Percentiles rank a stretch among this genome's conserved stretches.
Evolutionary conservation across 2,888 invertebrate species (phyloP).

Genomic region (Pseudolycoriella hygida): DNA sequence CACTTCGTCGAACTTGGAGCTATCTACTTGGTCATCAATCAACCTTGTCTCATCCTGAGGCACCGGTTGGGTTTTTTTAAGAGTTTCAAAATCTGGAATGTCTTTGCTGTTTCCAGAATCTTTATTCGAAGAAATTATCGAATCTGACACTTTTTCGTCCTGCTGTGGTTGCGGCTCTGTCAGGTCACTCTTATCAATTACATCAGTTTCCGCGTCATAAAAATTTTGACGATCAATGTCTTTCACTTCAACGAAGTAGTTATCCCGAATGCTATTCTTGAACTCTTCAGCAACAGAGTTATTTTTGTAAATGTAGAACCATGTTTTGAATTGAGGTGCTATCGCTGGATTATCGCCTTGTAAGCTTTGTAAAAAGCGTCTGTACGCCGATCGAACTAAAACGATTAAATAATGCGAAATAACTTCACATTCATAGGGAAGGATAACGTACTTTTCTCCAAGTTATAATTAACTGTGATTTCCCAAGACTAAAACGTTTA

Average conservation of each 20-base stretch:
- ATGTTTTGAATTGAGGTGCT: conserved; percentile 43
- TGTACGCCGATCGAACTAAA: conserved; percentile 7
- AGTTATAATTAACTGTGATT: no score
- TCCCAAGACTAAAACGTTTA: no score
- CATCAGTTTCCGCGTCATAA: background rate
- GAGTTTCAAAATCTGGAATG: conserved; percentile 25
- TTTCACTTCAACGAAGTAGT: conserved; percentile 43
- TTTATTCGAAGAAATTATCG: no score
- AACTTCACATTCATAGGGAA: no score
- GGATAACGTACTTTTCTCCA: background rate
- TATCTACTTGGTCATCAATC: conserved; percentile 16
- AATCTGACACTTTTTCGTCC: background rate
- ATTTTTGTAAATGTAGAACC: conserved; percentile 48
- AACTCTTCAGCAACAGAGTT: conserved; percentile 41
- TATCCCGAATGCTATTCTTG: conserved; percentile 36
- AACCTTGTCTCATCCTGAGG: background rate
- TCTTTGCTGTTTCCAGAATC: conserved; percentile 22
- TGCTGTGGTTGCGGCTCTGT: no score
- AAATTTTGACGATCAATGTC: conserved; percentile 29
- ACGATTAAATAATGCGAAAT: background rate
- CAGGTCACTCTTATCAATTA: no score
- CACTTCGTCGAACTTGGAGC: conserved; percentile 26
- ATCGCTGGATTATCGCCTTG: conserved; percentile 21
- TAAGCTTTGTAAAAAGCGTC: conserved; percentile 6
- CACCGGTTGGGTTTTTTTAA: conserved; percentile 18